Conservation (phyloP, 1,140 invertebrate genomes). For the Pemphigus obesinymphae region DNA sequence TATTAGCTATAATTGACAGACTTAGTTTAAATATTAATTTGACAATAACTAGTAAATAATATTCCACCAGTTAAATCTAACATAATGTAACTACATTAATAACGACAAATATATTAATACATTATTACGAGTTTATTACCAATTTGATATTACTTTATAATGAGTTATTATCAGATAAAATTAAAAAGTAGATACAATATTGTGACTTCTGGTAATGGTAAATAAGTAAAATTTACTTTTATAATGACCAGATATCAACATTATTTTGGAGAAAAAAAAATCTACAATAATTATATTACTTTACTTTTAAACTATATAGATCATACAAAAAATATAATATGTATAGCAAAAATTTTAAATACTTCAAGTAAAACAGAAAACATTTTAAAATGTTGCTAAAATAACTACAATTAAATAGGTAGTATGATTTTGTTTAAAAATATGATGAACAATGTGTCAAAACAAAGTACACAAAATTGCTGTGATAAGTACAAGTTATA, state of each 20-base stretch:
- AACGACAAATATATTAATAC: conserved; percentile 25
- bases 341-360: conserved; percentile 35
- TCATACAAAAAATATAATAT: conserved; percentile 40
- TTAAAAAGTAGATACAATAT: conserved; percentile 40
- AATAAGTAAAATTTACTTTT: conserved; percentile 24
- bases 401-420: conserved; percentile 31
- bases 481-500: conserved; percentile 27
- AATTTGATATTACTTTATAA: conserved; percentile 36
- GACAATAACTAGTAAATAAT: neutral
- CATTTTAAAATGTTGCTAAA: conserved; percentile 33
- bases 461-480: conserved; percentile 31
- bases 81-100: conserved; percentile 5
- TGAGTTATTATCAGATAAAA: conserved; percentile 41
- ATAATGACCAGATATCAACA: conserved; percentile 14
- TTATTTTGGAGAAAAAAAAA: conserved; percentile 25
- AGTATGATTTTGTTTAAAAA: conserved; percentile 31
- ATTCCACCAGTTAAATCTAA: neutral
- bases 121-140: conserved; percentile 40
- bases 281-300: conserved; percentile 30
- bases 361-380: conserved; percentile 31
- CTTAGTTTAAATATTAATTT: neutral
- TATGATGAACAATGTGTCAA: conserved; percentile 6
- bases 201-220: conserved; percentile 13
- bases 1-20: neutral
- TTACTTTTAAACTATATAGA: conserved; percentile 36